These are phyloP conservation scores for Propithecus deckenii DNA, from an alignment of 2,797 vertebrate species.

Conservation along the genomic window DNA sequence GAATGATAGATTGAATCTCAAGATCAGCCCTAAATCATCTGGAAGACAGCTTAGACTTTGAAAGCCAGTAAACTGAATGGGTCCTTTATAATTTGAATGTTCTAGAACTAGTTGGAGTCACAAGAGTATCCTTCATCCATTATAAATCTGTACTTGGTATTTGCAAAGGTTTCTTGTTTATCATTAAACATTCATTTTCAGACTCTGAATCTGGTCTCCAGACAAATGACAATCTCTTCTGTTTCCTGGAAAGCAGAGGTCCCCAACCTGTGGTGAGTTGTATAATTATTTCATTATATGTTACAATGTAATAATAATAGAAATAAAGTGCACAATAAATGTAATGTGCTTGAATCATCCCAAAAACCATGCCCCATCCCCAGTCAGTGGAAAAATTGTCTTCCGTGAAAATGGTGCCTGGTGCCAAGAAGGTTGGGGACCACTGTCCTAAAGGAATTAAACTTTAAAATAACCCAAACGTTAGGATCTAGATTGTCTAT, in stretches of 20 bases:
- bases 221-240: neutral
- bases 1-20: neutral
- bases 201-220: conserved; percentile 62
- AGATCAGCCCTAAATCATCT: neutral
- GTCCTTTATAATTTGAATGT: conserved; percentile 25
- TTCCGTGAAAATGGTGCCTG: too few species aligned
- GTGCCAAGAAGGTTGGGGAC: too few species aligned
- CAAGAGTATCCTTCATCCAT: conserved; percentile 57
- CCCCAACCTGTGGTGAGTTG: too few species aligned
- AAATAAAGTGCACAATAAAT: too few species aligned
- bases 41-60: conserved; percentile 28
- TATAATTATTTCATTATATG: too few species aligned
- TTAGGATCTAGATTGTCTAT: neutral
- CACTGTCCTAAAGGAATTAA: neutral
- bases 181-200: conserved; percentile 74
- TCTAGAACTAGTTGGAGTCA: conserved; percentile 45
- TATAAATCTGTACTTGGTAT: conserved; percentile 63
- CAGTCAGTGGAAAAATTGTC: too few species aligned
- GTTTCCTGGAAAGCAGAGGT: neutral
- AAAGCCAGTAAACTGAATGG: conserved; percentile 28
- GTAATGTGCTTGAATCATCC: too few species aligned
- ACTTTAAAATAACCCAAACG: neutral
- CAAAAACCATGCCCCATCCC: too few species aligned
- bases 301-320: too few species aligned
- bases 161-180: conserved; percentile 73